Evolutionary conservation across 2,888 invertebrate species (phyloP), one percentile per base, ranked within the genome.

Genomic region (Epiblema foenella): DNA sequence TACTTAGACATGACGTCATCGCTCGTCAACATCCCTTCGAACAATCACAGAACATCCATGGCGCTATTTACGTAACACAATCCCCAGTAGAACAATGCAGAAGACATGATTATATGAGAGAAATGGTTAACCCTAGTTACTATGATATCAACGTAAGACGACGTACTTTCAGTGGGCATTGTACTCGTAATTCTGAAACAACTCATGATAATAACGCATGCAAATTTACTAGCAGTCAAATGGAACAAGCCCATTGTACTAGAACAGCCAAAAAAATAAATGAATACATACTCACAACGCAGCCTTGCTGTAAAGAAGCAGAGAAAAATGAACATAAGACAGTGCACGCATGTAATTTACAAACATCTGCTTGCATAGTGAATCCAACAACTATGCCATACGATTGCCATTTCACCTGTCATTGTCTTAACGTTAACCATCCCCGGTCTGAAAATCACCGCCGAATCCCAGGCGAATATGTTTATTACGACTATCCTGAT

Each of bases 1-100:
- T 75, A 69, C 77, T 73, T 68, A 73, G 76, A 73, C 77, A 78
- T 60, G 78, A 80, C 54, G 73, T 77, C 20, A 75, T 81, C 57
- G 77, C 77, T 52, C 77, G 80, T 64, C 82, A 83, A 59, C 80
- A 76, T 68, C 85, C 88, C 66, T 85, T 81, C 72, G 87, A 86
- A 1, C 86, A 88, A 74, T 86, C 88, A 4, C 84, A 82, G 62
- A 77, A 88, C 49, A 83, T 89, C 67, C 87, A 89, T 63, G 84
- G 84, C 9, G 78, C 83, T 59, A 78, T 84, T 62, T 78, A 78
- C 24, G 77, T 67, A 64, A 74, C 77, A 57, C 77, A 78, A 66
- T 72, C 73, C 69, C 74, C 76, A 73, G 71, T 77, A 75, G 75
- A 80, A 77, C 73, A 82, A 74, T 83, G 79, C 67, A 81, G 81